phyloP scores from a whole-genome alignment of 2,797 vertebrate species.

The Strix occidentalis region DNA sequence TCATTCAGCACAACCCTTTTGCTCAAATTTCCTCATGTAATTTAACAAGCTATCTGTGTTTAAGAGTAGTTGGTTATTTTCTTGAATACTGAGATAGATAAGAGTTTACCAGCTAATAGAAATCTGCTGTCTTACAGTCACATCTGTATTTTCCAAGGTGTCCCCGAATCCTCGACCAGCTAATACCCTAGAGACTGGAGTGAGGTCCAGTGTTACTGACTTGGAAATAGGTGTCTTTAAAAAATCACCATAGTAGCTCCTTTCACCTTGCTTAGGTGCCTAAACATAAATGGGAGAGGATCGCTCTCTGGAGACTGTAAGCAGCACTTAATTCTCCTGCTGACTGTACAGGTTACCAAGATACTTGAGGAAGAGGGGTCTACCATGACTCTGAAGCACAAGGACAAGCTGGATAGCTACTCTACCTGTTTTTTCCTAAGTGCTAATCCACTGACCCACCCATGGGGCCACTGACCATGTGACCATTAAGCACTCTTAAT shows the following conservation, averaged over 20 bases:
- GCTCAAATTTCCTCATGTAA: slow-evolving; percentile 63
- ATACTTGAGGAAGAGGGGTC: not conserved
- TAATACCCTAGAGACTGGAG: not conserved
- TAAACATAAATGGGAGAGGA: not conserved
- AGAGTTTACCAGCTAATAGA: not conserved
- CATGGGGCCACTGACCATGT: not conserved
- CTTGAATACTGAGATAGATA: not conserved
- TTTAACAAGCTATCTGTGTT: slow-evolving; percentile 55
- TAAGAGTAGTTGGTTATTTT: not conserved
- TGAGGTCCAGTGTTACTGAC: not conserved
- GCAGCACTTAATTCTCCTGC: not conserved
- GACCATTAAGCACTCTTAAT: not conserved
- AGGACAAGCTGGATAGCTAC: not conserved
- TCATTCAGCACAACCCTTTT: slow-evolving; percentile 33
- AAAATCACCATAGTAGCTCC: not conserved
- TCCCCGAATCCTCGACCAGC: not conserved
- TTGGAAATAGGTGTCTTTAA: not conserved
- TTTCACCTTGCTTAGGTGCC: not conserved
- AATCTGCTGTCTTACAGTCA: not conserved
- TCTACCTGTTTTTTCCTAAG: rapidly evolving
- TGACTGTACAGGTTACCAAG: not conserved
- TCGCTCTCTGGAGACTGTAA: not conserved
- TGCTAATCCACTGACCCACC: not conserved
- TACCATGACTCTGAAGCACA: not conserved
- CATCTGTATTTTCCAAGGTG: not conserved